Conservation (phyloP, 2,888 invertebrate species). For the Calameuta idolon region DNA sequence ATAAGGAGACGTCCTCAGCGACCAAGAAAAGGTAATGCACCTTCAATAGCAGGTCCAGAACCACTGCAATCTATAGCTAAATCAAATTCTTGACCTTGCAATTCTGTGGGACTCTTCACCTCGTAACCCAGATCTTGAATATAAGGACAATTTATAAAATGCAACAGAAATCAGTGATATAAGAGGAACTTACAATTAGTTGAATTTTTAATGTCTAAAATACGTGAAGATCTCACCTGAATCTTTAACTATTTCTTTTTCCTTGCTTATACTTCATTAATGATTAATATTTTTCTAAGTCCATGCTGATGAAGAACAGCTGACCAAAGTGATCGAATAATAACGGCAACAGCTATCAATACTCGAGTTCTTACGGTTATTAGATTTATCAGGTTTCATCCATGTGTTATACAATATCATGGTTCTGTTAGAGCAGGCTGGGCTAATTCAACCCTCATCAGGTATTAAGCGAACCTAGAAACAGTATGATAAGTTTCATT, state of each 20-base stretch:
- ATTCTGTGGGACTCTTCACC: constrained; percentile 70
- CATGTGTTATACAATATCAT: constrained; percentile 78
- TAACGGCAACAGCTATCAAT: constrained; percentile 77
- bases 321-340: constrained; percentile 78
- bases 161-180: too few species aligned
- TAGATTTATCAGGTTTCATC: constrained; percentile 75
- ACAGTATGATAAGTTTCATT: too few species aligned
- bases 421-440: constrained; percentile 78
- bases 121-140: constrained; percentile 73
- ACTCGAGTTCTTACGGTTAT: constrained; percentile 73
- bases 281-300: constrained; percentile 74
- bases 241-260: constrained; percentile 51
- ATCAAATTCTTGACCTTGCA: constrained; percentile 72
- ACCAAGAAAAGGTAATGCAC: constrained; percentile 70
- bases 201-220: too few species aligned
- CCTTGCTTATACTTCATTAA: constrained; percentile 74
- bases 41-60: constrained; percentile 77
- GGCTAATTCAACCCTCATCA: constrained; percentile 48
- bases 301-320: constrained; percentile 77
- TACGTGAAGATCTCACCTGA: constrained; percentile 54
- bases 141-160: too few species aligned
- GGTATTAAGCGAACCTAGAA: constrained; percentile 50
- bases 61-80: constrained; percentile 81
- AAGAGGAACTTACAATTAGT: too few species aligned
- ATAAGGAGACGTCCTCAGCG: constrained; percentile 76